A percentile compares a stretch with the other conserved stretches of the same genome.
phyloP scores from a whole-genome alignment of 2,888 invertebrate species.

The Antheraea yamamai region DNA sequence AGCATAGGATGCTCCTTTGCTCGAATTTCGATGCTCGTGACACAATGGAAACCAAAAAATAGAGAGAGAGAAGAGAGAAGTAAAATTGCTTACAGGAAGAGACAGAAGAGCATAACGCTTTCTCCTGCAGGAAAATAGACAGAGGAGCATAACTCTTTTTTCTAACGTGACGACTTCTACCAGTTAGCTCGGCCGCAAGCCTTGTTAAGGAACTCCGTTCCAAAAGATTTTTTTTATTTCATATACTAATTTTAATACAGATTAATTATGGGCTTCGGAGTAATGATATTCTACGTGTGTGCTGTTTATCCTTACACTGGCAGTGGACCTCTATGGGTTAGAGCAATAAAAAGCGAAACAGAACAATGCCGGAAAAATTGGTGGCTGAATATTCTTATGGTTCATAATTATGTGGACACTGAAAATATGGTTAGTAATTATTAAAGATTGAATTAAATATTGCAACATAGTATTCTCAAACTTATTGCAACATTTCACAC shows the following conservation, averaged over 20 bases:
- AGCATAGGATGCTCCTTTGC: too few species aligned
- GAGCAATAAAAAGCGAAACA: constrained; percentile 72
- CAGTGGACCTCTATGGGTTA: constrained; percentile 83
- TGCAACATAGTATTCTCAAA: not conserved
- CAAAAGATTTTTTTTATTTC: not conserved
- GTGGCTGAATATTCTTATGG: constrained; percentile 84
- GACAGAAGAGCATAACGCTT: too few species aligned
- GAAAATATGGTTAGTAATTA: constrained; percentile 78
- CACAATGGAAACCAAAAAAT: too few species aligned
- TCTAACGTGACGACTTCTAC: too few species aligned
- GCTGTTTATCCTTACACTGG: constrained; percentile 81
- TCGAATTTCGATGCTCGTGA: too few species aligned
- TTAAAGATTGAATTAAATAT: not conserved
- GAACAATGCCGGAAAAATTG: constrained; percentile 81
- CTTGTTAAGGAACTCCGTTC: too few species aligned
- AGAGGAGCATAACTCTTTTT: too few species aligned
- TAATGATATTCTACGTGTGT: constrained; percentile 81
- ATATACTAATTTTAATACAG: constrained; percentile 47
- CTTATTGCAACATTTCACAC: not conserved
- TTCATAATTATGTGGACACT: constrained; percentile 82
- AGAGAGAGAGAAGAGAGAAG: too few species aligned
- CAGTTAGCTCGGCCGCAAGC: too few species aligned
- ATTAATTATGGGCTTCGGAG: constrained; percentile 79
- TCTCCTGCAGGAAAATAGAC: too few species aligned
- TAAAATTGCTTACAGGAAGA: too few species aligned